Conservation (phyloP, 2,797 vertebrate genomes). For the Pipistrellus kuhlii region DNA sequence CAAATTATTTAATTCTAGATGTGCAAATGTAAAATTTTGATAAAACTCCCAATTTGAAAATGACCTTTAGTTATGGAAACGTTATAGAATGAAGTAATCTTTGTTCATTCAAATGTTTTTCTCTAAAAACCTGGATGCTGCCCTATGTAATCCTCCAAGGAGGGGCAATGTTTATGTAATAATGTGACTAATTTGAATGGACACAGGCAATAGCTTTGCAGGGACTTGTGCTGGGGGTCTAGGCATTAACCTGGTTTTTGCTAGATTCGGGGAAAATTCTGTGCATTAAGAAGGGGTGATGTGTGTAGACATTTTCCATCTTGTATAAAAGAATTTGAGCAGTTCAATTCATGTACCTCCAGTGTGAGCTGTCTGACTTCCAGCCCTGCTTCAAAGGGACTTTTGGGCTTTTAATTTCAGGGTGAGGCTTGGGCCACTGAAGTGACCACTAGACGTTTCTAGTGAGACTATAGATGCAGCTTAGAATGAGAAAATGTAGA, state of each 20-base stretch:
- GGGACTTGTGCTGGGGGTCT: not conserved
- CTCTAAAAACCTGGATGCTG: not conserved
- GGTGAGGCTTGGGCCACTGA: not conserved
- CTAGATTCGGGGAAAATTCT: not conserved
- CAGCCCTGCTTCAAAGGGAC: slow-evolving; percentile 9
- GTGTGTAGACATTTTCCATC: not conserved
- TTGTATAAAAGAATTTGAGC: not conserved
- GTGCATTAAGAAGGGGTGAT: not conserved
- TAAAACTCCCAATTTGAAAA: not conserved
- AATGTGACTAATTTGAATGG: not conserved
- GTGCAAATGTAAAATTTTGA: slow-evolving; percentile 34
- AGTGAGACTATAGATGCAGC: not conserved
- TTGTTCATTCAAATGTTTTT: slow-evolving; percentile 30
- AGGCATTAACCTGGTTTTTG: not conserved
- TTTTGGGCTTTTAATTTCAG: slow-evolving; percentile 40
- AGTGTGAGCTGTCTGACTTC: not conserved
- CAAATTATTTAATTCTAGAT: not conserved
- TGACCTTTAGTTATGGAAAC: slow-evolving; percentile 36
- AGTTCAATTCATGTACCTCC: not conserved
- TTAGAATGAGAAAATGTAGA: slow-evolving; percentile 10
- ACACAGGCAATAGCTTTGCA: not conserved
- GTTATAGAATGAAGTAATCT: not conserved
- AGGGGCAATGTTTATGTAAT: not conserved
- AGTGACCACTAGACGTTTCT: not conserved
- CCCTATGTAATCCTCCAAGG: not conserved